Evolutionary conservation across 2,888 invertebrate species (phyloP).

Genomic region (Morpho achilles): DNA sequence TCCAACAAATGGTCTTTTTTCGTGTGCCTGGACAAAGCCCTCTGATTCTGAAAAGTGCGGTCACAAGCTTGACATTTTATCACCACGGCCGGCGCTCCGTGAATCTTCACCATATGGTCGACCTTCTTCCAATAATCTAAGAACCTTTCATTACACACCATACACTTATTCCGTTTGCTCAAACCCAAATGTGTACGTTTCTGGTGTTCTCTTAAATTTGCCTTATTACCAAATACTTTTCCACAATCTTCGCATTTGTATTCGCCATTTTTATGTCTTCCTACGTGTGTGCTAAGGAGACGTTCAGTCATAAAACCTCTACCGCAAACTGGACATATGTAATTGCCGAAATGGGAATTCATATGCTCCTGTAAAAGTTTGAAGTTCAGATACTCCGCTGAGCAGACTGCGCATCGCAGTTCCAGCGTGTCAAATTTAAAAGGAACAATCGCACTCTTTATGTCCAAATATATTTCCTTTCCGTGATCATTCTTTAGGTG

Average conservation of each 20-base stretch:
- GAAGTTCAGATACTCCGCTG: constrained; percentile 41
- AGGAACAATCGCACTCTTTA: constrained; percentile 49
- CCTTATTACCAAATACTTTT: constrained; percentile 39
- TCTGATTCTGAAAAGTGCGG: constrained; percentile 43
- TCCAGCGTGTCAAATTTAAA: constrained; percentile 52
- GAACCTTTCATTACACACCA: constrained; percentile 43
- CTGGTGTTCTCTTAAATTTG: constrained; percentile 33
- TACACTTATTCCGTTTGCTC: constrained; percentile 43
- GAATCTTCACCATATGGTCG: constrained; percentile 48
- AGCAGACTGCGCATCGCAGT: constrained; percentile 47
- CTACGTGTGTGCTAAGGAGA: constrained; percentile 38
- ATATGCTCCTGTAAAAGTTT: constrained; percentile 56
- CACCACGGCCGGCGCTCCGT: constrained; percentile 41
- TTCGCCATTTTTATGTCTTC: constrained; percentile 43
- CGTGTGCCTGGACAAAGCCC: constrained; percentile 42
- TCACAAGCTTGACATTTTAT: constrained; percentile 53
- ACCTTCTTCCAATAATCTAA: constrained; percentile 49
- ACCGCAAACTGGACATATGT: constrained; percentile 45
- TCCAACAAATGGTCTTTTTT: constrained; percentile 61
- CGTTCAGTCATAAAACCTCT: constrained; percentile 43
- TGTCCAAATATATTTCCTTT: constrained; percentile 38
- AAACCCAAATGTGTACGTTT: constrained; percentile 33
- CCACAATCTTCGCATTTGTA: constrained; percentile 48
- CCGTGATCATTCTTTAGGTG: constrained; percentile 41
- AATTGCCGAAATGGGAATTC: constrained; percentile 54